Base-by-base conservation (phyloP, 2,888 invertebrate genomes). In the Synanthedon tipuliformis region DNA sequence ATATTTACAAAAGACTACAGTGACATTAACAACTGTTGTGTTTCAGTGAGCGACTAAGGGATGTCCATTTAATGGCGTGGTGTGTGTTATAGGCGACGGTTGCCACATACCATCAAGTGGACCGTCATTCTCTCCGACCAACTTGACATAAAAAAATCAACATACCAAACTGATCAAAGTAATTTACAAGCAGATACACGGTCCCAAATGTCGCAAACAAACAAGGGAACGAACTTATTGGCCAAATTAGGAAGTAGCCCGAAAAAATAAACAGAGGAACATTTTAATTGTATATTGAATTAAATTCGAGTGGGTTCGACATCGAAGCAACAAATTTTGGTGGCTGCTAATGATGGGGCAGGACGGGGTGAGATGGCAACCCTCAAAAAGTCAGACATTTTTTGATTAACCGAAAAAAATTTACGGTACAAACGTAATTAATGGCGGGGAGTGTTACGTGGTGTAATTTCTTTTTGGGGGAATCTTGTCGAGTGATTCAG, bases 271-370 rank as follows among this genome's bases (percentile, higher is more conserved):
- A 84, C 80, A 80, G 63, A 66, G 65, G 67, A 65, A 63, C 66
- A 69, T 73, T 82, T 81, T 81, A 84, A 83, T 83, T 84, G 81
- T 77, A 74, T 82, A 84, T 84, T 81, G 76, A 83, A 83, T 84
- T 83, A 81, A 78, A 83, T 77, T 75, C 67, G 74, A 65, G 65
- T 61, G 68, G 72, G 80, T 81, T 82, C 76, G 78, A 80, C 73
- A 79, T 77, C 71, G 70, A 68, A 65, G 65, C 65, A 66, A 65
- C 66, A 64, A 34, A 66, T 66, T 72, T 66, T 59, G 66, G 63
- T 62, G 71, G 73, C 68, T 64, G 73, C 74, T 81, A 80, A 81
- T 78, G 79, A 78, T 66, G 63, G 60, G 57, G 48, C 48, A 55
- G 60, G 58, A 56, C 51, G 53, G 40, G 54, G 56, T 59, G 58